These are phyloP conservation scores for Pherbina coryleti DNA, from an alignment of 2,888 invertebrate species.

Conservation along the genomic window DNA sequence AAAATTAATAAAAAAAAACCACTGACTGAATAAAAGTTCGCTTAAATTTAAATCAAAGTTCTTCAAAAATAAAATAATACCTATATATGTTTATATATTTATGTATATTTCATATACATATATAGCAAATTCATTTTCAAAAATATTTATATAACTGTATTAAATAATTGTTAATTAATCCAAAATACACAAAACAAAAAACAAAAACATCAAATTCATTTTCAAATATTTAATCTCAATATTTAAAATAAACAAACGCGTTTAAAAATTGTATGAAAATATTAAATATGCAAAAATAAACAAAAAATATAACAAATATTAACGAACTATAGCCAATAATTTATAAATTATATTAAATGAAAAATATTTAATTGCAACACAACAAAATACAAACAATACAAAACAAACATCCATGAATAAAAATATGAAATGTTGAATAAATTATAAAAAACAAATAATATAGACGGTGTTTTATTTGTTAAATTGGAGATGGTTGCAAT, in stretches of 20 bases:
- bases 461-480: background rate
- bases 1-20: no score
- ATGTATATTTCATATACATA: no score
- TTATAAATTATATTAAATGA: background rate
- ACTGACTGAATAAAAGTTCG: no score
- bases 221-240: background rate
- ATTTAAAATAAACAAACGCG: background rate
- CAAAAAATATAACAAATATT: background rate
- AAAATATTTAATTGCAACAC: constrained; percentile 8
- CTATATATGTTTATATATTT: no score
- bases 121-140: no score
- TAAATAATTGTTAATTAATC: no score
- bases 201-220: background rate
- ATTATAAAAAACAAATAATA: constrained; percentile 14
- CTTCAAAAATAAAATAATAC: no score
- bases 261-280: constrained; percentile 17
- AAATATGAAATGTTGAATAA: constrained; percentile 30
- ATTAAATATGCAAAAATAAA: background rate
- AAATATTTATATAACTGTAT: no score
- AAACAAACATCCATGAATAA: background rate
- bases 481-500: no score
- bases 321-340: constrained; percentile 12
- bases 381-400: background rate
- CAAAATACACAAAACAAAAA: background rate
- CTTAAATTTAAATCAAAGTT: no score